phyloP scores from a whole-genome alignment of 2,113 vertebrate species.

The Podocnemis expansa region DNA sequence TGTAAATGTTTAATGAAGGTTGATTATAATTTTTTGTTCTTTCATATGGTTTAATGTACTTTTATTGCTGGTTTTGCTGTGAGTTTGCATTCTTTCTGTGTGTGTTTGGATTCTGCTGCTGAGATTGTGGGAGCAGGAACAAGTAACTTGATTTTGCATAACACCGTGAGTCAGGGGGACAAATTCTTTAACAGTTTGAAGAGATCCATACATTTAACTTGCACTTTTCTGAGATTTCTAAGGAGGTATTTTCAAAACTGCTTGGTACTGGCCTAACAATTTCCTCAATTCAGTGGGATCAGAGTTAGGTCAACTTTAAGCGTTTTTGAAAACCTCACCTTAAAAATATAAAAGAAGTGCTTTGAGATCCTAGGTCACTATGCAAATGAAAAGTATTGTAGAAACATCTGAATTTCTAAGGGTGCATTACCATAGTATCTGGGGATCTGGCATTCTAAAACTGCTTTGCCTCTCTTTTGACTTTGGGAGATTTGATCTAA shows the following conservation, averaged over 20 bases:
- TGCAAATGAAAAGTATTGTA: not conserved
- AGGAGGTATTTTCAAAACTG: not conserved
- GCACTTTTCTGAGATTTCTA: not conserved
- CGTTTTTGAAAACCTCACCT: not conserved
- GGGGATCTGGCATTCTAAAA: not conserved
- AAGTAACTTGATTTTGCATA: not conserved
- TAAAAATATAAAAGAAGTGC: not conserved
- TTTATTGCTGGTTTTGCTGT: conserved; percentile 6
- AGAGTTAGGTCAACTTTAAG: not conserved
- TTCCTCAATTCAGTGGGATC: fast-evolving
- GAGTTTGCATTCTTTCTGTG: not conserved
- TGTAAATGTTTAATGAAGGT: conserved; percentile 70
- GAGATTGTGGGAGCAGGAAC: not conserved
- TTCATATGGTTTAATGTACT: not conserved
- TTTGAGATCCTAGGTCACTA: not conserved
- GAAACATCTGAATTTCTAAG: not conserved
- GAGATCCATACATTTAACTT: fast-evolving
- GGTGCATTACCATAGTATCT: fast-evolving
- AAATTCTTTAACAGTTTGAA: not conserved
- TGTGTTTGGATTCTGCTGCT: conserved; percentile 28
- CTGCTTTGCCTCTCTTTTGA: not conserved
- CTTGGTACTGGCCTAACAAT: too few species aligned
- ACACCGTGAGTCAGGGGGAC: not conserved
- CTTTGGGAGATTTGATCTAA: fast-evolving
- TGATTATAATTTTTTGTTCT: conserved; percentile 26